A percentile compares a stretch with the other conserved stretches of the same genome.
phyloP scores from a whole-genome alignment of 2,797 vertebrate genomes.

The Anguilla megastoma region DNA sequence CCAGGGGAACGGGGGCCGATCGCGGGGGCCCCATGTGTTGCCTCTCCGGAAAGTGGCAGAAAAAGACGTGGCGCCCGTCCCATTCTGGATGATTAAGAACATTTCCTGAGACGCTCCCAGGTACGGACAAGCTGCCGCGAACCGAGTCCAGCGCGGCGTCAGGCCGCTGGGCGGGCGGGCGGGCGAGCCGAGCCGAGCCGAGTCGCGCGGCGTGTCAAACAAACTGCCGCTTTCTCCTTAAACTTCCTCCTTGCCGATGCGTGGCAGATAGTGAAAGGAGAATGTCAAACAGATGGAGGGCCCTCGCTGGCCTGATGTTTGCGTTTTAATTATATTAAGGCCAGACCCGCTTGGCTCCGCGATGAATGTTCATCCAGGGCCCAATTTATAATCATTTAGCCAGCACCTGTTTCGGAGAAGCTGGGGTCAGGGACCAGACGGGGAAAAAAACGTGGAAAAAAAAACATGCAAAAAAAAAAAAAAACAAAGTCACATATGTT shows the following conservation, averaged over 20 bases:
- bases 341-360: constrained; percentile 77
- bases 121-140: constrained; percentile 74
- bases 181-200: constrained; percentile 53
- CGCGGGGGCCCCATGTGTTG: background rate
- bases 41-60: background rate
- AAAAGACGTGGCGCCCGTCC: background rate
- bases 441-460: constrained; percentile 66
- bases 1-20: background rate
- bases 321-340: constrained; percentile 89
- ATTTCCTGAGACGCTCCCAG: constrained; percentile 72
- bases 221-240: constrained; percentile 30
- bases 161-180: constrained; percentile 45
- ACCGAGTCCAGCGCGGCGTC: constrained; percentile 61
- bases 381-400: constrained; percentile 95
- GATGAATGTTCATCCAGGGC: constrained; percentile 85
- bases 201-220: constrained; percentile 54
- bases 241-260: constrained; percentile 23
- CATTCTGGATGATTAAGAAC: constrained; percentile 54
- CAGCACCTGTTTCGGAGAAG: constrained; percentile 87
- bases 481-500: constrained; percentile 41
- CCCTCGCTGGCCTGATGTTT: constrained; percentile 88
- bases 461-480: background rate
- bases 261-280: constrained; percentile 55
- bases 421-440: constrained; percentile 86
- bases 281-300: constrained; percentile 84